Base-by-base conservation (phyloP, 2,113 vertebrate species). In the Cygnus atratus region DNA sequence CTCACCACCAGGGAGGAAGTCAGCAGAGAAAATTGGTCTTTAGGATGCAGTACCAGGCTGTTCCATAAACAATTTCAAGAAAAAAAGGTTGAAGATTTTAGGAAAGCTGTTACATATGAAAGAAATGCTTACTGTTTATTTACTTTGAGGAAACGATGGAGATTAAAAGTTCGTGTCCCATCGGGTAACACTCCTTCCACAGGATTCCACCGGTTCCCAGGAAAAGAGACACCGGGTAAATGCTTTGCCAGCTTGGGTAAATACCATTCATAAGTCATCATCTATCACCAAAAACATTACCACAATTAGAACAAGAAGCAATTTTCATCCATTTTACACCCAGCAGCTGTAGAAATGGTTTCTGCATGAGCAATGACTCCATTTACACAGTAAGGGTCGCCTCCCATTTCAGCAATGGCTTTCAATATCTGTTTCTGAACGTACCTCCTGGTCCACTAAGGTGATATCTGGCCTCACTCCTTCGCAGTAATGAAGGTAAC, bases 261-360 rank as follows among this genome's bases (percentile, higher is more conserved):
- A 94, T 99, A 99, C 99, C 99, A 99, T 14, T 96, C 78, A 2
- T 99, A 99, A 62, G 99, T 99, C 99, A 99, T 99, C 99, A 99
- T 99, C 99, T 99, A 85, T 21, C 61, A 91, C 22, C 61, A 14
- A 65, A 97, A 87, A 72, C 2, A 89, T 10, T 18, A 66, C 11
- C 20, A 62, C 24, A 46, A 70, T 87, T 58, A 66, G 82, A 80
- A 66, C 11, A 33, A 55, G 39, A 58, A 41, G 29, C 20, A 10
- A 54, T 39, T 85, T 44, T 43, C 24, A 75, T 33, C 37, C 37
- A 6, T 46, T 54, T 43, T 19, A 29, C 31, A 70, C 5, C 20
- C 68, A 79, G 61, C 58, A 84, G 33, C 11, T 28, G 29, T 16
- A 57, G 71, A 25, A 90, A 84, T 2, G 26, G 24, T 11, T 86